Percentiles rank a stretch among this genome's conserved stretches.
Evolutionary conservation across 2,888 invertebrate species (phyloP).

Genomic region (Thymelicus acteon): DNA sequence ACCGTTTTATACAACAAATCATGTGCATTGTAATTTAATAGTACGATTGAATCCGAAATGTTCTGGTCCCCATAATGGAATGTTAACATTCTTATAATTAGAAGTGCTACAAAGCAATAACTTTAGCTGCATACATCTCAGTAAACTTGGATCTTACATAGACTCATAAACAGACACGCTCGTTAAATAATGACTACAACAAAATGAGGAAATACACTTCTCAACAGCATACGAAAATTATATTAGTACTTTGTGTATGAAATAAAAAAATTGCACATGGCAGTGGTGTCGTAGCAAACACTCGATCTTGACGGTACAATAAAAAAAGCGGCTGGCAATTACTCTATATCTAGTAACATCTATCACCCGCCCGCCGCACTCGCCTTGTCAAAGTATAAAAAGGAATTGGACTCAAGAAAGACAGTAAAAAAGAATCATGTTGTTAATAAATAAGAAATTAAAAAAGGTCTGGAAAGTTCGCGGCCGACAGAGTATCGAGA

Average conservation of each 20-base stretch:
- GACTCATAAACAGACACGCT: constrained; percentile 62
- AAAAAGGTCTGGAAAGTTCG: neutral
- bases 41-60: constrained; percentile 55
- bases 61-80: constrained; percentile 80
- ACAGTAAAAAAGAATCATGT: constrained; percentile 13
- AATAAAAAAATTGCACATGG: constrained; percentile 80
- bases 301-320: constrained; percentile 73
- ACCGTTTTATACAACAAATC: constrained; percentile 40
- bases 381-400: constrained; percentile 43
- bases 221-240: constrained; percentile 55
- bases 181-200: constrained; percentile 68
- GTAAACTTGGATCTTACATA: constrained; percentile 49
- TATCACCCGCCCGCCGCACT: constrained; percentile 69
- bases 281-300: constrained; percentile 81
- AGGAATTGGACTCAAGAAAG: constrained; percentile 42
- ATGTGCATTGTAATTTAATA: constrained; percentile 40
- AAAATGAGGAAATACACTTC: constrained; percentile 68
- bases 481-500: neutral
- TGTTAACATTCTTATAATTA: constrained; percentile 64
- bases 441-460: constrained; percentile 41
- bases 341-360: constrained; percentile 77
- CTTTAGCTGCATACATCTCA: constrained; percentile 65
- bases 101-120: constrained; percentile 56
- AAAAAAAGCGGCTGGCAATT: constrained; percentile 82
- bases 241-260: constrained; percentile 69